Conservation (phyloP, 2,113 vertebrate species). For the Otus sunia region DNA sequence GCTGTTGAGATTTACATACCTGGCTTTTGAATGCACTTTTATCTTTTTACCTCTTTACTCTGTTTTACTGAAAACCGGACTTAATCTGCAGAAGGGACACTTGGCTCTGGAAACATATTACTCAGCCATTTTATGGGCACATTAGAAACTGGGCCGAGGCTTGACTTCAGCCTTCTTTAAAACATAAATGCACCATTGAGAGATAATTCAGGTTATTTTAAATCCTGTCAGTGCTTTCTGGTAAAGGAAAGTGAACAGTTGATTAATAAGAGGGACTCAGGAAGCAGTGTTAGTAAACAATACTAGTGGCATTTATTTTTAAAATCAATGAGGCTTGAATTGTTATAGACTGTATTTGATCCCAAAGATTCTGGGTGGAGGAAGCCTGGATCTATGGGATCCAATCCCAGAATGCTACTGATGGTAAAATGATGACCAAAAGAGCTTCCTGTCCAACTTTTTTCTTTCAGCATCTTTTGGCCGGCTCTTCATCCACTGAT, state of each 20-base stretch:
- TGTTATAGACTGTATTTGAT: background rate
- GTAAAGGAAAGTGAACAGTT: background rate
- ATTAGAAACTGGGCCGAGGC: background rate
- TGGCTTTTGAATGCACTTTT: background rate
- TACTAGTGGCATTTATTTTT: background rate
- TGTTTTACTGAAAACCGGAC: background rate
- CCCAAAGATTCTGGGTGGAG: background rate
- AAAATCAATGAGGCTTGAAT: background rate
- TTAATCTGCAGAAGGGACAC: background rate
- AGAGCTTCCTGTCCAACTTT: background rate
- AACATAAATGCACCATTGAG: background rate
- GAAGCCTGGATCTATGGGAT: background rate
- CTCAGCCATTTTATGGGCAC: background rate
- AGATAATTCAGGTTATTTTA: background rate
- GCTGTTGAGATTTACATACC: background rate
- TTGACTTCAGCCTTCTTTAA: constrained; percentile 12
- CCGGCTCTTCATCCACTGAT: background rate
- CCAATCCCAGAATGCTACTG: accelerated
- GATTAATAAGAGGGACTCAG: background rate
- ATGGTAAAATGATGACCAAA: background rate
- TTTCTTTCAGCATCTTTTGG: background rate
- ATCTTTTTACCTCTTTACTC: background rate
- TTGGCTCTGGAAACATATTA: background rate
- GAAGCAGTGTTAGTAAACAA: background rate
- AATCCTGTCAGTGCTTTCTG: background rate